These are phyloP conservation scores for Catharus minimus DNA, from an alignment of 2,113 vertebrate genomes.

Conservation along the genomic window DNA sequence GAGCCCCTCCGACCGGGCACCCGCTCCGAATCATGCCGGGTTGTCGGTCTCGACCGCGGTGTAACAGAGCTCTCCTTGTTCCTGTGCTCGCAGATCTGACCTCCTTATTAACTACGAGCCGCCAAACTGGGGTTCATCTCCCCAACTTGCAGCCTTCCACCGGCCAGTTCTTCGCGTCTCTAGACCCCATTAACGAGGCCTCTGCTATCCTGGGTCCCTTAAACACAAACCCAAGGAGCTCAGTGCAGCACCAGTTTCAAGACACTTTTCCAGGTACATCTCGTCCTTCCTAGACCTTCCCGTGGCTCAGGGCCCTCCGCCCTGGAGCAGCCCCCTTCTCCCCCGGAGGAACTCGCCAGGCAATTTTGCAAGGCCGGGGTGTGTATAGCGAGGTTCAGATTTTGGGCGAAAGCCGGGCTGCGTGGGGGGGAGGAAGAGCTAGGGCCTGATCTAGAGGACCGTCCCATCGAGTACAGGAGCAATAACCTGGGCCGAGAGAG, in stretches of 20 bases:
- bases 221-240: slow-evolving; percentile 87
- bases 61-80: slow-evolving; percentile 70
- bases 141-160: slow-evolving; percentile 85
- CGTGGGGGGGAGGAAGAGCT: not conserved
- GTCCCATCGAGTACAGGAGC: not conserved
- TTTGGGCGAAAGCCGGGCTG: not conserved
- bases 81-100: slow-evolving; percentile 89
- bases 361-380: not conserved
- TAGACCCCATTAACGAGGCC: slow-evolving; percentile 93
- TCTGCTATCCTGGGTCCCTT: slow-evolving; percentile 92
- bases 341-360: not conserved
- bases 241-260: slow-evolving; percentile 98
- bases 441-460: not conserved
- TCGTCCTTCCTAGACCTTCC: not conserved
- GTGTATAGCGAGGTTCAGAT: not conserved
- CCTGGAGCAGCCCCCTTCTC: not conserved
- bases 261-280: slow-evolving; percentile 97
- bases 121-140: slow-evolving; percentile 88
- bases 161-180: slow-evolving; percentile 93
- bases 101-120: slow-evolving; percentile 89
- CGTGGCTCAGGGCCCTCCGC: not conserved
- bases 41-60: not conserved
- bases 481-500: not conserved
- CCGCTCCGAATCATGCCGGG: not conserved
- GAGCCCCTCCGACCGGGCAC: not conserved